Evolutionary conservation across 2,113 vertebrate genomes (phyloP).

Genomic region (Holacanthus passer): DNA sequence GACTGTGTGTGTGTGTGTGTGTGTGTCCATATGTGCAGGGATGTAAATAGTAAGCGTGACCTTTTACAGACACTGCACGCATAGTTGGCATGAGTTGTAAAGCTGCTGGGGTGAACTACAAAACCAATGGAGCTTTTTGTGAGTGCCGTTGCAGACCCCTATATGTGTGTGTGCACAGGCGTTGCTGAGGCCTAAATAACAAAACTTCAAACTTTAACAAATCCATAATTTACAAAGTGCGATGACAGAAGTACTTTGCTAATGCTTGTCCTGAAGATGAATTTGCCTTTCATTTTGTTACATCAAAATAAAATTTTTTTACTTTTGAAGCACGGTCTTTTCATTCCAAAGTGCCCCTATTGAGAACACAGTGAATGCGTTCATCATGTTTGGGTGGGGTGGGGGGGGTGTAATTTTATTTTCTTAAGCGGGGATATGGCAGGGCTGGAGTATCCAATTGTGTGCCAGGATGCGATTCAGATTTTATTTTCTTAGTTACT

Average conservation of each 20-base stretch:
- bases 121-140: slow-evolving; percentile 42
- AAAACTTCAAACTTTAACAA: slow-evolving; percentile 73
- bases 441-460: slow-evolving; percentile 72
- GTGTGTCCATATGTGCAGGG: slow-evolving; percentile 65
- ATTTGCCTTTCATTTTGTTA: slow-evolving; percentile 74
- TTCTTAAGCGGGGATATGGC: slow-evolving; percentile 67
- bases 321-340: slow-evolving; percentile 75
- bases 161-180: not conserved
- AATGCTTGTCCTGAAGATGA: slow-evolving; percentile 72
- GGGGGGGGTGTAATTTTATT: slow-evolving; percentile 54
- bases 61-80: slow-evolving; percentile 60
- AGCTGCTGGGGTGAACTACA: slow-evolving; percentile 56
- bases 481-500: slow-evolving; percentile 86
- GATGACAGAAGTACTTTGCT: slow-evolving; percentile 47
- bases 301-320: slow-evolving; percentile 77
- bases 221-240: slow-evolving; percentile 63
- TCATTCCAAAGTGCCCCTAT: slow-evolving; percentile 76
- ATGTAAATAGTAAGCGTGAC: slow-evolving; percentile 69
- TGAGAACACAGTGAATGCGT: slow-evolving; percentile 78
- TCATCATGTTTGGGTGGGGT: slow-evolving; percentile 38
- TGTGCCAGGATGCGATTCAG: slow-evolving; percentile 77
- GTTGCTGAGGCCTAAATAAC: slow-evolving; percentile 16
- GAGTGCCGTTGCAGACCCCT: slow-evolving; percentile 40
- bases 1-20: slow-evolving; percentile 51
- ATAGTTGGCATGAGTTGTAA: slow-evolving; percentile 65